Evolutionary conservation across 1,140 invertebrate genomes (phyloP), one percentile per base, ranked within the genome.

Genomic region (Cydia splendana): DNA sequence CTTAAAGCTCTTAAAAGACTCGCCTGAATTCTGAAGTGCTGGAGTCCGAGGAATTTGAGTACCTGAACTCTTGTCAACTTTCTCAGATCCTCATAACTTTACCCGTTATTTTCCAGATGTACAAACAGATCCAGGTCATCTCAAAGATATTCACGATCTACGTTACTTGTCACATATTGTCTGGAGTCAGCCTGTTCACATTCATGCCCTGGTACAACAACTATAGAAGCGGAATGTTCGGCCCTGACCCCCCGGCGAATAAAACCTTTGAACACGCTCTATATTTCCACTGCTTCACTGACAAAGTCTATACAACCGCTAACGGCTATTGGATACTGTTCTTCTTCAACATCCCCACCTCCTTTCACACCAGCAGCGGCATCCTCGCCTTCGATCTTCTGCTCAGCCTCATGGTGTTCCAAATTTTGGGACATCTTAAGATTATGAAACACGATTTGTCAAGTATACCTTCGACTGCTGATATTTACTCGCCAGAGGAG

Each of bases 361-460:
- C 74, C 2, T 73, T 62, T 6, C 4, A 67, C 1, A 38, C 45
- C 3, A 65, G 69, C 4, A 18, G 45, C 2, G 67, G 74, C 34
- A 65, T 79, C 13, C 57, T 53, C 24, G 38, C 62, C 4, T 71
- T 73, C 13, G 78, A 79, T 42, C 69, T 77, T 62, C 67, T 48
- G 6, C 24, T 79, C 4, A 62, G 62, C 6, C 65, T 79, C 2
- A 73, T 77, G n/a, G 62, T 79, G 30, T 77, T 79, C 65, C 78
- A 79, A 30, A 13, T 76, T 6, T 79, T 76, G 78, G 78, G 78
- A 2, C 78, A 79, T 28, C 34, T 79, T 15, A 75, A 67, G 15
- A 77, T 79, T 48, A 38, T 79, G n/a, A 65, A 65, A 2, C 13
- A 77, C n/a, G 45, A 75, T 65, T 48, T 79, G 18, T 28, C 48